A percentile compares a stretch with the other conserved stretches of the same genome.
Conservation (phyloP, 2,113 vertebrate genomes). For the Hypomesus transpacificus region DNA sequence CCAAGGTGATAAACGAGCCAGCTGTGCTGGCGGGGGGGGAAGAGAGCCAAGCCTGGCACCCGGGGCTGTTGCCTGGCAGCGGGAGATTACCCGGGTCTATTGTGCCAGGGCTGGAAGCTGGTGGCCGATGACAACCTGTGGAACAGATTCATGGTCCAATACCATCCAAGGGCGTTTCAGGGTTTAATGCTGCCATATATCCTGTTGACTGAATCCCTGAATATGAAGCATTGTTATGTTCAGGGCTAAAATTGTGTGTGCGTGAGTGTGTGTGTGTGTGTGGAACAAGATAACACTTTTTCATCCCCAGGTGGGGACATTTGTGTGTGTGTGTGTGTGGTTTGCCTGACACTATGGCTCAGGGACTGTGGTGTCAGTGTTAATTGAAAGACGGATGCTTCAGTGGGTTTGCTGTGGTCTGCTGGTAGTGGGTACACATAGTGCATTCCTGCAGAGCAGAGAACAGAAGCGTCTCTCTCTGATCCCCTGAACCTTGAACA, state of each 20-base stretch:
- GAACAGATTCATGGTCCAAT: not conserved
- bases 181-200: no score
- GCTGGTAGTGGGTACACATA: not conserved
- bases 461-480: constrained; percentile 4
- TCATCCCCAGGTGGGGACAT: no score
- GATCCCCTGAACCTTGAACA: no score
- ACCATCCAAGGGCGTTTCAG: no score
- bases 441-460: constrained; percentile 2
- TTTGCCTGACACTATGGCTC: constrained; percentile 5
- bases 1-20: constrained; percentile 63
- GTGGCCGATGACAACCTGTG: constrained; percentile 12
- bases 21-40: constrained; percentile 48
- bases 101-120: constrained; percentile 22
- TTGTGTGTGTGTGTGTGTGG: constrained; percentile 1
- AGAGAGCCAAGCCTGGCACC: constrained; percentile 23
- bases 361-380: not conserved
- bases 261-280: no score
- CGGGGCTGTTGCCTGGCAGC: constrained; percentile 21
- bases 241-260: no score
- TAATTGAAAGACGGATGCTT: constrained; percentile 39
- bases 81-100: no score
- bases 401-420: constrained; percentile 13
- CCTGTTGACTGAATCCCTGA: no score
- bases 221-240: no score
- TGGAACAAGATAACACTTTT: no score